Evolutionary conservation across 2,888 invertebrate species (phyloP).

Genomic region (Conistra vaccinii): DNA sequence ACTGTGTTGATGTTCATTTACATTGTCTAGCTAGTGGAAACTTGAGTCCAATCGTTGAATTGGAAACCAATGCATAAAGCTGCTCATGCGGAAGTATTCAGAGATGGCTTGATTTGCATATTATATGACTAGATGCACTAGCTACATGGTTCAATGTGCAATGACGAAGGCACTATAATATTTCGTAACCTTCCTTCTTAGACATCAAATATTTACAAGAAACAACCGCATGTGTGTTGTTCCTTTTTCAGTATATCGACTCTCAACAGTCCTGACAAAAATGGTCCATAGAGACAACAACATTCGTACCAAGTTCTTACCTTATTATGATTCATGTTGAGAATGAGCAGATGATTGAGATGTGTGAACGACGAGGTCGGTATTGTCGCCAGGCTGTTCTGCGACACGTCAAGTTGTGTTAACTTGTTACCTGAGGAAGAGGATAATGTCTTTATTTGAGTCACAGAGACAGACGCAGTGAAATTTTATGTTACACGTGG

Average conservation of each 20-base stretch:
- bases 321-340: conserved; percentile 97
- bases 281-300: background rate
- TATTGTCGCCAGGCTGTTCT: conserved; percentile 95
- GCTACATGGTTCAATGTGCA: background rate
- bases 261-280: background rate
- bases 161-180: background rate
- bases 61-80: background rate
- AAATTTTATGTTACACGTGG: conserved; percentile 19
- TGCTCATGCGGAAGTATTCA: background rate
- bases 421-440: conserved; percentile 93
- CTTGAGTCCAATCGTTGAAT: background rate
- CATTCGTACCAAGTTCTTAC: conserved; percentile 67
- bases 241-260: background rate
- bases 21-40: background rate
- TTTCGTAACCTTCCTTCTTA: background rate
- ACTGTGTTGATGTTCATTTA: background rate
- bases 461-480: background rate
- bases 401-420: conserved; percentile 96
- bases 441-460: conserved; percentile 32
- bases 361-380: conserved; percentile 95
- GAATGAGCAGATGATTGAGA: conserved; percentile 95
- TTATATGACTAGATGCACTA: background rate
- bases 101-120: background rate
- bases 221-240: background rate
- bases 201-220: background rate